Conservation (phyloP, 1,140 invertebrate species). For the Cotesia vestalis region DNA sequence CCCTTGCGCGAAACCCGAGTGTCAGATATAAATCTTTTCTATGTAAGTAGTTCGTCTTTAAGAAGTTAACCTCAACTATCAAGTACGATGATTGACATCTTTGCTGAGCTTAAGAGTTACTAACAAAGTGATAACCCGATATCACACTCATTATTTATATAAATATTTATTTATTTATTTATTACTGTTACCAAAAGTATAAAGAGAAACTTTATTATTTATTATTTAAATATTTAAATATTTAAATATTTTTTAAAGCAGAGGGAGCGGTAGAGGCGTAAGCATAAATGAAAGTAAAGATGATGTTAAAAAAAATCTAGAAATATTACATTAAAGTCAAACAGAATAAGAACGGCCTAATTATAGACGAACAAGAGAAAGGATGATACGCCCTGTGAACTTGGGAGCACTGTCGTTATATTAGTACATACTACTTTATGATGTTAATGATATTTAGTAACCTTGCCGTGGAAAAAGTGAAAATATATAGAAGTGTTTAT, state of each 20-base stretch:
- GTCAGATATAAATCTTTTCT: constrained; percentile 45
- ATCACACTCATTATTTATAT: not conserved
- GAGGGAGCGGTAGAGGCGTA: not conserved
- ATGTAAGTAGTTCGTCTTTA: constrained; percentile 35
- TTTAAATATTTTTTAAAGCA: not conserved
- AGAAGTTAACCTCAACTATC: constrained; percentile 14
- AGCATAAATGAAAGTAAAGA: constrained; percentile 12
- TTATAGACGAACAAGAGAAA: not conserved
- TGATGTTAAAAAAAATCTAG: too few species aligned
- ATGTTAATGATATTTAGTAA: not conserved
- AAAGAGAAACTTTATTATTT: too few species aligned
- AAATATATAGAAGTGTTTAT: not conserved
- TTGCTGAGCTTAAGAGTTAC: not conserved
- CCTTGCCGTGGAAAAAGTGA: not conserved
- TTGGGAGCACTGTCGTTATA: not conserved
- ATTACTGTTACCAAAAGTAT: too few species aligned
- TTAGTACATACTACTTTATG: not conserved
- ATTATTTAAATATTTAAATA: too few species aligned
- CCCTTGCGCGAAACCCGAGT: constrained; percentile 48
- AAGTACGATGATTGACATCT: constrained; percentile 8
- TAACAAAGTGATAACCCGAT: not conserved
- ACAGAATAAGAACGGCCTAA: not conserved
- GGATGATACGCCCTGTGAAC: constrained; percentile 8
- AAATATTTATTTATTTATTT: too few species aligned
- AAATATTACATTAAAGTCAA: too few species aligned